Percentiles rank a stretch among this genome's conserved stretches.
Evolutionary conservation across 2,888 invertebrate genomes (phyloP).

Genomic region (Neoitamus cyanurus): DNA sequence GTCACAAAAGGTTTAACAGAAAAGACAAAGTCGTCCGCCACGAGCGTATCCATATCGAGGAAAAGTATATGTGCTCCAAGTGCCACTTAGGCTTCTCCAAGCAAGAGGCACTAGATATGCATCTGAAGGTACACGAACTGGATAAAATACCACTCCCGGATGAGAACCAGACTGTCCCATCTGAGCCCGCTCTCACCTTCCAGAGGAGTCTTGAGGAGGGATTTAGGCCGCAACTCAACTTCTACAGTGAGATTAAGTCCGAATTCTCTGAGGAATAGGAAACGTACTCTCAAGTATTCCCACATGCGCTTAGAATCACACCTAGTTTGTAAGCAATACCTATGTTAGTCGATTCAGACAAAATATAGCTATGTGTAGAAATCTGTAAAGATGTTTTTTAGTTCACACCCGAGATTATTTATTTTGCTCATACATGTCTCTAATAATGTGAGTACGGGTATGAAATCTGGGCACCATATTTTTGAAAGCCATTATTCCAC

Average conservation of each 20-base stretch:
- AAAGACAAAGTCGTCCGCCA: constrained; percentile 78
- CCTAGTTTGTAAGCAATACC: background rate
- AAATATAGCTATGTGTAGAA: background rate
- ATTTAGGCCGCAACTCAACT: constrained; percentile 53
- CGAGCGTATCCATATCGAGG: constrained; percentile 74
- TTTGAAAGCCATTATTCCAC: too few relatives aligned
- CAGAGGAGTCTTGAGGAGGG: background rate
- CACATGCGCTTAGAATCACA: background rate
- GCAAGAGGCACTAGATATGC: constrained; percentile 60
- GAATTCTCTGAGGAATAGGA: constrained; percentile 58
- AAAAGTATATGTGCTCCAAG: constrained; percentile 73
- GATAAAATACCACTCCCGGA: constrained; percentile 34
- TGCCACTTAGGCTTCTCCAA: constrained; percentile 66
- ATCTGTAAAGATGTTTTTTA: background rate
- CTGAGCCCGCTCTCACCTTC: background rate
- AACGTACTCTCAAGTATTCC: background rate
- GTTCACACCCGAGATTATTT: too few relatives aligned
- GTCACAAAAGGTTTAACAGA: constrained; percentile 75
- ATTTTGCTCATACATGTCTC: too few relatives aligned
- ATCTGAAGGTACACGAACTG: constrained; percentile 61
- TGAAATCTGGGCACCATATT: too few relatives aligned
- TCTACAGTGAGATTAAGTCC: constrained; percentile 63
- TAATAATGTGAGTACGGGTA: too few relatives aligned
- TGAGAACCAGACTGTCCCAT: background rate
- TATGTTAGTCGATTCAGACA: background rate